phyloP scores from a whole-genome alignment of 2,888 invertebrate genomes.

The Leptopilina myrica region DNA sequence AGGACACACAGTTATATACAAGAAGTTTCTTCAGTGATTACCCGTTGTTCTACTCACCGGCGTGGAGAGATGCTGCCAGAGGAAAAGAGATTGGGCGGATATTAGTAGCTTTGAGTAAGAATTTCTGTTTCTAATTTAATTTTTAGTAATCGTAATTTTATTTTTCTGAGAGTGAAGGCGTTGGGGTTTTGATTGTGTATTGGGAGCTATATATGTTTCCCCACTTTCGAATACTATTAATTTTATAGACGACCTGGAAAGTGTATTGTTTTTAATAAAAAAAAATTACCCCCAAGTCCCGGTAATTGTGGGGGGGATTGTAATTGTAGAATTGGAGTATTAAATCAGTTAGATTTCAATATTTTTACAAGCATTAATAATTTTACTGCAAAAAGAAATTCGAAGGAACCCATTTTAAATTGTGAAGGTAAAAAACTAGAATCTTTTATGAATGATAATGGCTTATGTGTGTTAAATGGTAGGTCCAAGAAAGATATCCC shows the following conservation, averaged over 20 bases:
- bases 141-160: neutral
- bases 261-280: neutral
- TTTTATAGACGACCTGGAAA: neutral
- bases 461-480: conserved; percentile 5
- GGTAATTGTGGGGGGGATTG: neutral
- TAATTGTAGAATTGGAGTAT: neutral
- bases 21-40: too few species aligned
- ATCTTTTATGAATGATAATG: neutral
- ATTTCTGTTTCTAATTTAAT: neutral
- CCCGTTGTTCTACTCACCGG: too few species aligned
- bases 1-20: neutral
- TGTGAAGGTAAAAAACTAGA: neutral
- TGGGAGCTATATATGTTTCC: neutral
- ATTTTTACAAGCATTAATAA: neutral
- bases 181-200: neutral
- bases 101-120: neutral
- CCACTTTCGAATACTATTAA: neutral
- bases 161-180: neutral
- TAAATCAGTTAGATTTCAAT: neutral
- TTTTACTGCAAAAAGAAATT: neutral
- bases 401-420: neutral
- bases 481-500: neutral
- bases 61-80: neutral
- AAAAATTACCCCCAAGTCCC: neutral
- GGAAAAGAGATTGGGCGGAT: neutral